Percentiles rank a stretch among this genome's conserved stretches.
phyloP scores from a whole-genome alignment of 2,888 invertebrate genomes.

The Cantharis nigra region DNA sequence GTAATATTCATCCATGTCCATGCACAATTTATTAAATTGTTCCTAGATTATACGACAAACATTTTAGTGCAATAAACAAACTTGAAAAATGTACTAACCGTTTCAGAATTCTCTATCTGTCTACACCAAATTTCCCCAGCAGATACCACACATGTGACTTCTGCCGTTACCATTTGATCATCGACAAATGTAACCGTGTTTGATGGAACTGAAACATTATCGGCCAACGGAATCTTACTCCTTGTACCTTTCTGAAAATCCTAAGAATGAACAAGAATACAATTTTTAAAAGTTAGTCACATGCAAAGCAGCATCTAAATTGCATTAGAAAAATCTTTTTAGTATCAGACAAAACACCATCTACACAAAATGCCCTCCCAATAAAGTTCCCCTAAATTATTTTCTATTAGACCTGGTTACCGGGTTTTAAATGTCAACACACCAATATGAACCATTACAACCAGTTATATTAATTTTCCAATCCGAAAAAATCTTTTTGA shows the following conservation, averaged over 20 bases:
- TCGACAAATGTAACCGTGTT: constrained; percentile 50
- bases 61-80: neutral
- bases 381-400: too few species aligned
- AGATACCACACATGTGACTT: constrained; percentile 54
- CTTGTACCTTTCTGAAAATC: constrained; percentile 51
- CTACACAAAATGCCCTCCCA: too few species aligned
- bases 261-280: constrained; percentile 35
- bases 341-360: neutral
- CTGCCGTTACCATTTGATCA: constrained; percentile 53
- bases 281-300: constrained; percentile 18
- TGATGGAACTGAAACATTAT: constrained; percentile 50
- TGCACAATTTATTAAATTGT: constrained; percentile 46
- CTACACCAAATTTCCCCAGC: constrained; percentile 60
- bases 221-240: neutral
- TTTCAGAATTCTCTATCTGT: constrained; percentile 57
- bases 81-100: constrained; percentile 48
- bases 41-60: constrained; percentile 44
- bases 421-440: too few species aligned
- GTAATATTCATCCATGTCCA: constrained; percentile 13
- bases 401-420: too few species aligned
- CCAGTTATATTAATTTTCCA: too few species aligned
- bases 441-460: too few species aligned
- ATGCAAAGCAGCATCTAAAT: constrained; percentile 6
- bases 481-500: too few species aligned
- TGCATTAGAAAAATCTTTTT: neutral